phyloP scores from a whole-genome alignment of 2,797 vertebrate genomes.

The Xenopus petersii region DNA sequence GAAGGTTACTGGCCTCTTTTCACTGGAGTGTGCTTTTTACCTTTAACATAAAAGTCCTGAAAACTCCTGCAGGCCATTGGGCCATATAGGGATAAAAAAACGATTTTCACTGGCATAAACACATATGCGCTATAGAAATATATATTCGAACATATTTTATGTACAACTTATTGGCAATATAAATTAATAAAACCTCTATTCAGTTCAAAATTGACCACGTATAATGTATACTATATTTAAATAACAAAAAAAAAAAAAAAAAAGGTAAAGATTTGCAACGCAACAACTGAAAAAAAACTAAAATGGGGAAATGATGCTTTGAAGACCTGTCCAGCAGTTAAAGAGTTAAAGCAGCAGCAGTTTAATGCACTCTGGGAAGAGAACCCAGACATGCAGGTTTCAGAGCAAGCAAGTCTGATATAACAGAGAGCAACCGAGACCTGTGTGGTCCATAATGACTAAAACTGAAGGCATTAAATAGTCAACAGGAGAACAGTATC shows the following conservation, averaged over 20 bases:
- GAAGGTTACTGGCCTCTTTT: too few species aligned
- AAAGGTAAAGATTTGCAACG: slow-evolving; percentile 2
- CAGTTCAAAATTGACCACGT: slow-evolving; percentile 33
- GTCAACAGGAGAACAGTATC: too few species aligned
- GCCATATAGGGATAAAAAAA: too few species aligned
- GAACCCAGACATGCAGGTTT: neutral
- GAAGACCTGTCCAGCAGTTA: slow-evolving; percentile 33
- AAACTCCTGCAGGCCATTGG: too few species aligned
- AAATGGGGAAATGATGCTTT: slow-evolving; percentile 13
- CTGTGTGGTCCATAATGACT: too few species aligned
- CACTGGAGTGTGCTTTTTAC: too few species aligned
- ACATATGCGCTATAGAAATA: slow-evolving; percentile 10
- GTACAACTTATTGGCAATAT: slow-evolving; percentile 37
- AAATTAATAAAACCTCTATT: slow-evolving; percentile 47
- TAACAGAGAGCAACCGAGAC: too few species aligned
- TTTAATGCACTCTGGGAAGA: slow-evolving; percentile 5
- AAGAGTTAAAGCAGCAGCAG: slow-evolving; percentile 27
- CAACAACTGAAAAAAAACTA: slow-evolving; percentile 1
- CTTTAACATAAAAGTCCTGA: too few species aligned
- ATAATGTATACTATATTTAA: slow-evolving; percentile 35
- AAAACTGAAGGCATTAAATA: too few species aligned
- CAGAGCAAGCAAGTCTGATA: neutral
- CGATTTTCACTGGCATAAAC: too few species aligned
- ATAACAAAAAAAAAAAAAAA: slow-evolving; percentile 17
- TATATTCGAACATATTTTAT: slow-evolving; percentile 38